Percentiles rank a stretch among this genome's conserved stretches.
phyloP scores from a whole-genome alignment of 1,140 invertebrate genomes.

The Apolygus lucorum region DNA sequence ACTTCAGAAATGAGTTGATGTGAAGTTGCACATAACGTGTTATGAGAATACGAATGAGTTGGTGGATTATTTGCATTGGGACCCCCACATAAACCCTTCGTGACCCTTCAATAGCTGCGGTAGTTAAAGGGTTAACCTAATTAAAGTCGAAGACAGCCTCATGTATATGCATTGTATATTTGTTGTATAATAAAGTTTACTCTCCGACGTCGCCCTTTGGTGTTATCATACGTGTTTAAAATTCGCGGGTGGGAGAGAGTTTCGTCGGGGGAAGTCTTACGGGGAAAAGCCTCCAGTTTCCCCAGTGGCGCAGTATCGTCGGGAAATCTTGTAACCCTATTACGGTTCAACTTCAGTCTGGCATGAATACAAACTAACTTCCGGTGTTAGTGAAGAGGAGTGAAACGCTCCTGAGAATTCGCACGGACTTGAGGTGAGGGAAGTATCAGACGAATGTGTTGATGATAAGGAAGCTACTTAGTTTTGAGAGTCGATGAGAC shows the following conservation, averaged over 20 bases:
- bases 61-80: too few relatives aligned
- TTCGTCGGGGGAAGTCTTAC: background rate
- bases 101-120: background rate
- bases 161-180: constrained; percentile 9
- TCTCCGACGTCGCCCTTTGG: background rate
- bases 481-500: too few relatives aligned
- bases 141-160: constrained; percentile 1
- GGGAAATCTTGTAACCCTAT: constrained; percentile 9
- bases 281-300: background rate
- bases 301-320: background rate
- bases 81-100: too few relatives aligned
- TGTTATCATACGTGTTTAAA: background rate
- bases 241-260: background rate
- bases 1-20: background rate
- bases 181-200: constrained; percentile 10
- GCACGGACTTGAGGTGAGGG: too few relatives aligned
- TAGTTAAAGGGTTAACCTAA: background rate
- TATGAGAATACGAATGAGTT: background rate
- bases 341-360: background rate
- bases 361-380: constrained; percentile 7
- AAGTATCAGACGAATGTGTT: too few relatives aligned
- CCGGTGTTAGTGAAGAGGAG: background rate
- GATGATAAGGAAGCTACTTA: too few relatives aligned
- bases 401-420: too few relatives aligned
- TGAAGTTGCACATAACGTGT: background rate